phyloP scores from a whole-genome alignment of 53 echinoderm and acorn worm species.

The Paracentrotus lividus region DNA sequence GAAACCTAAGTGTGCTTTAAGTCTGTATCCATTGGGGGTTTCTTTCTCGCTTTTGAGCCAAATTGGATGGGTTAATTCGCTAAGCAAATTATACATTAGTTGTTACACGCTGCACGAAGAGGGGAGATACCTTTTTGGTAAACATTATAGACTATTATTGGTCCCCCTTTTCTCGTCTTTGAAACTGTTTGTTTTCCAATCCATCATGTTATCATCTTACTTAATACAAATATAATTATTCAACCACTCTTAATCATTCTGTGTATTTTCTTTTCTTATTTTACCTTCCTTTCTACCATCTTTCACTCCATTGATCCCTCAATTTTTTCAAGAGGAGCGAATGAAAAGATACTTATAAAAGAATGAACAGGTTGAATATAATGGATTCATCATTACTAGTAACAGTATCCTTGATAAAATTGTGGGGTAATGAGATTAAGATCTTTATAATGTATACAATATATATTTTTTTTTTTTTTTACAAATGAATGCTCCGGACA shows the following conservation, averaged over 20 bases:
- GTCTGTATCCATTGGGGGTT: constrained; percentile 47
- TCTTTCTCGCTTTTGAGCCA: not conserved
- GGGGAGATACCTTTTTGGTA: not conserved
- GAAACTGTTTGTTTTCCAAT: not conserved
- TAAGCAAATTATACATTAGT: constrained; percentile 63
- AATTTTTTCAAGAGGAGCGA: no score
- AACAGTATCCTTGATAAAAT: no score
- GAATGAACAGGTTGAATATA: no score
- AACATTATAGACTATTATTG: not conserved
- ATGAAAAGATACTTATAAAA: no score
- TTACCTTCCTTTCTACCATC: no score
- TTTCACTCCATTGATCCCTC: no score
- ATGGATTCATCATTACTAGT: no score
- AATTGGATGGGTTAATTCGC: constrained; percentile 52
- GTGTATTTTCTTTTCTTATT: no score
- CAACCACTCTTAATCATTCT: not conserved
- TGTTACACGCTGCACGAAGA: constrained; percentile 21
- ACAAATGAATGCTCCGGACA: no score
- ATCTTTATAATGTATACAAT: no score
- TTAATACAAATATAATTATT: not conserved
- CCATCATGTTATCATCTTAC: not conserved
- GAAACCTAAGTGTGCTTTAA: not conserved
- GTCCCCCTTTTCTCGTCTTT: not conserved
- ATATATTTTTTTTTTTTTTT: no score
- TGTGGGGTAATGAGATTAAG: no score